These are phyloP conservation scores for Rhizomys pruinosus DNA, from an alignment of 2,113 vertebrate genomes.

Conservation along the genomic window DNA sequence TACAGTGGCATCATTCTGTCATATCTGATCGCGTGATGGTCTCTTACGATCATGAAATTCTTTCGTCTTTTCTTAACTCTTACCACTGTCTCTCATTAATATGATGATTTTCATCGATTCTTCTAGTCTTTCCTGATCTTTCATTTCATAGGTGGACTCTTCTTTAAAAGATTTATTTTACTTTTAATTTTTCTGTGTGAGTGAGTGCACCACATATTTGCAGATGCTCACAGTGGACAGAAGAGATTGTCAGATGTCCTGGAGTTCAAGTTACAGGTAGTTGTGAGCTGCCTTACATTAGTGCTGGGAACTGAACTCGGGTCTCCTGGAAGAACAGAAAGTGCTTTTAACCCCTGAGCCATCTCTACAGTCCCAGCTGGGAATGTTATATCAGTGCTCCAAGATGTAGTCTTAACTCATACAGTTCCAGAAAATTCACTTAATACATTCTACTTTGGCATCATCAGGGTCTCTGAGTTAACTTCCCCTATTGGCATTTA, in stretches of 20 bases:
- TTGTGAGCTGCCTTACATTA: too few relatives aligned
- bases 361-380: neutral
- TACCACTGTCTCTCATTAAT: neutral
- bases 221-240: neutral
- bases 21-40: neutral
- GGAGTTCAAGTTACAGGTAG: neutral
- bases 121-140: neutral
- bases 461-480: too few relatives aligned
- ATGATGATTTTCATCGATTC: neutral
- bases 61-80: neutral
- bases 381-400: neutral
- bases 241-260: too few relatives aligned
- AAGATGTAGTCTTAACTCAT: too few relatives aligned
- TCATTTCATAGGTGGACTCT: neutral
- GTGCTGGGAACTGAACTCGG: neutral
- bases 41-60: neutral
- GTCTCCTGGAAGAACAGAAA: neutral
- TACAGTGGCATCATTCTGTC: rapidly evolving
- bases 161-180: neutral
- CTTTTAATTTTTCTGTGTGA: neutral
- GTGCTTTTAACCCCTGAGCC: neutral
- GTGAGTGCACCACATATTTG: neutral
- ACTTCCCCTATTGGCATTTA: too few relatives aligned
- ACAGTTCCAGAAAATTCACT: too few relatives aligned
- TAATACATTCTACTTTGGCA: too few relatives aligned